Percentiles rank a stretch among this genome's conserved stretches.
phyloP scores from a whole-genome alignment of 1,140 invertebrate species.

The Diachasmimorpha longicaudata region DNA sequence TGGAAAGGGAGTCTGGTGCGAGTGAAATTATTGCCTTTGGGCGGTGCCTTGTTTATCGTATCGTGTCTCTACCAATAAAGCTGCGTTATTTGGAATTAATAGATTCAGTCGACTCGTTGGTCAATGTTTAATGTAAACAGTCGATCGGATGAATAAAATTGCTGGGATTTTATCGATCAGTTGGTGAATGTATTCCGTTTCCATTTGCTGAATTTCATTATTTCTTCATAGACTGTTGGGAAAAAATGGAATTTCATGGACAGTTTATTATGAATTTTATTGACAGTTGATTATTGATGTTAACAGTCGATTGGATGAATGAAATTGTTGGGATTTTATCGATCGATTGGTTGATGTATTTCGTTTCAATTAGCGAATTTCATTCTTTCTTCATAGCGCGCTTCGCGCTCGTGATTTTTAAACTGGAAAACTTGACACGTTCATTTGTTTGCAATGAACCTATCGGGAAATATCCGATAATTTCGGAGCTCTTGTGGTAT shows the following conservation, averaged over 20 bases:
- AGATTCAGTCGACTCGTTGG: neutral
- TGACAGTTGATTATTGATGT: no score
- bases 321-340: neutral
- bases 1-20: constrained; percentile 23
- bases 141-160: neutral
- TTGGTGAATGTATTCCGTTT: neutral
- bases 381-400: neutral
- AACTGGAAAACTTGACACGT: no score
- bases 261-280: no score
- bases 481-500: no score
- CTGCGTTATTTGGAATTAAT: neutral
- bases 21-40: constrained; percentile 18
- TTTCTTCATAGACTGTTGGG: no score
- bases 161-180: neutral
- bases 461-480: no score
- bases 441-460: no score
- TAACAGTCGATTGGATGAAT: neutral
- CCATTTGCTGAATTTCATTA: neutral
- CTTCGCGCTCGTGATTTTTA: no score
- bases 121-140: neutral
- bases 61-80: neutral
- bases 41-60: constrained; percentile 4
- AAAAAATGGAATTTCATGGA: no score
- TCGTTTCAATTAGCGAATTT: neutral
- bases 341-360: neutral